These are phyloP conservation scores for Dolomedes plantarius DNA, from an alignment of 2,888 invertebrate species.

Conservation along the genomic window DNA sequence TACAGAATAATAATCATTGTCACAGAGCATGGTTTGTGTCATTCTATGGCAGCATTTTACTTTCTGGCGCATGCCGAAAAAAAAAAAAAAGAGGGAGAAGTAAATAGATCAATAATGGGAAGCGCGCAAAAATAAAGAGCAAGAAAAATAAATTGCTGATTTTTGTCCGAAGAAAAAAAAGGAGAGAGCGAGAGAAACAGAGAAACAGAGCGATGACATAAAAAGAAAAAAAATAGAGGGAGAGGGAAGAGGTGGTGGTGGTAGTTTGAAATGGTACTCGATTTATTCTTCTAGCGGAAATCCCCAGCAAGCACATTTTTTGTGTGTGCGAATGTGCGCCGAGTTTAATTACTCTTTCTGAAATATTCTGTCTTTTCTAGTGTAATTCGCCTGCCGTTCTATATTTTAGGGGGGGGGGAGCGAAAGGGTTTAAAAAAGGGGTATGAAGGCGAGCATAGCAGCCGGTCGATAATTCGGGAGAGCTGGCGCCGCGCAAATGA, in stretches of 20 bases:
- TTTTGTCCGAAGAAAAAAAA: constrained; percentile 4
- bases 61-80: background rate
- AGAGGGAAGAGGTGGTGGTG: background rate
- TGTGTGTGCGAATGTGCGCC: constrained; percentile 1
- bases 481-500: constrained; percentile 40
- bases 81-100: background rate
- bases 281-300: constrained; percentile 8
- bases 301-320: constrained; percentile 7
- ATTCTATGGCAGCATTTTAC: background rate
- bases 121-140: constrained; percentile 1
- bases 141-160: constrained; percentile 1
- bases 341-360: constrained; percentile 69
- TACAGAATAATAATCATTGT: background rate
- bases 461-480: constrained; percentile 67
- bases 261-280: constrained; percentile 1
- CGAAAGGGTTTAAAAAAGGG: constrained; percentile 65
- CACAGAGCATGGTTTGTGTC: background rate
- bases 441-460: constrained; percentile 31
- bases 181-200: background rate
- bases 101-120: constrained; percentile 5
- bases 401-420: constrained; percentile 35
- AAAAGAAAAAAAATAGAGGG: background rate
- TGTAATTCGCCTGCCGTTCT: constrained; percentile 62
- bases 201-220: background rate
- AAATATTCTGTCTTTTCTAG: constrained; percentile 57